These are phyloP conservation scores for Macrobrachium rosenbergii DNA, from an alignment of 1,140 invertebrate species.

Conservation along the genomic window DNA sequence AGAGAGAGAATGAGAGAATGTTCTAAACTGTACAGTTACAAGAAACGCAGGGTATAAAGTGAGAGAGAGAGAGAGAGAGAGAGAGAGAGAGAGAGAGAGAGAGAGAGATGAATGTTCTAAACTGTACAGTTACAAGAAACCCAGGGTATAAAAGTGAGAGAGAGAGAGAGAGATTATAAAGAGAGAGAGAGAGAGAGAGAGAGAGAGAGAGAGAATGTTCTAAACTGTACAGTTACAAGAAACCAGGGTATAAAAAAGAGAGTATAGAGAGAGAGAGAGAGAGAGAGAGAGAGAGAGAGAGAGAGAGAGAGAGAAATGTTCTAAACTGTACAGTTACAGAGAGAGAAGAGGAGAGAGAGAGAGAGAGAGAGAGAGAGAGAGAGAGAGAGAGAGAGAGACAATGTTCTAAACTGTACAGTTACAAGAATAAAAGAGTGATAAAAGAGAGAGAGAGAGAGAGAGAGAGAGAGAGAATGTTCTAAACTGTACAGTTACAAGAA, in stretches of 20 bases:
- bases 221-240: background rate
- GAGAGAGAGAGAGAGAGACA: no score
- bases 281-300: background rate
- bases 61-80: background rate
- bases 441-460: slow-evolving; percentile 17
- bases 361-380: no score
- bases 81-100: background rate
- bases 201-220: slow-evolving; percentile 5
- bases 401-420: no score
- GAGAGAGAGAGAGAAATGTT: slow-evolving; percentile 17
- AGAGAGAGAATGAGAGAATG: background rate
- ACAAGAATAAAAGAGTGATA: no score
- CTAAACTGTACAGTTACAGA: no score
- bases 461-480: no score
- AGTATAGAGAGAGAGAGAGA: no score
- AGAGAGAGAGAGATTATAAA: slow-evolving; percentile 17
- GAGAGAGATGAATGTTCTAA: no score
- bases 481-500: no score
- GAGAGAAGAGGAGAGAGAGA: slow-evolving; percentile 12
- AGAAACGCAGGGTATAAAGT: background rate
- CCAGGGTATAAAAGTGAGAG: background rate
- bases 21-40: no score
- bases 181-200: slow-evolving; percentile 24
- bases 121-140: background rate
- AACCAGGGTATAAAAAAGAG: no score